Evolutionary conservation across 2,113 vertebrate species (phyloP), one percentile per base, ranked within the genome.

Genomic region (Cricetomys ansorgei): DNA sequence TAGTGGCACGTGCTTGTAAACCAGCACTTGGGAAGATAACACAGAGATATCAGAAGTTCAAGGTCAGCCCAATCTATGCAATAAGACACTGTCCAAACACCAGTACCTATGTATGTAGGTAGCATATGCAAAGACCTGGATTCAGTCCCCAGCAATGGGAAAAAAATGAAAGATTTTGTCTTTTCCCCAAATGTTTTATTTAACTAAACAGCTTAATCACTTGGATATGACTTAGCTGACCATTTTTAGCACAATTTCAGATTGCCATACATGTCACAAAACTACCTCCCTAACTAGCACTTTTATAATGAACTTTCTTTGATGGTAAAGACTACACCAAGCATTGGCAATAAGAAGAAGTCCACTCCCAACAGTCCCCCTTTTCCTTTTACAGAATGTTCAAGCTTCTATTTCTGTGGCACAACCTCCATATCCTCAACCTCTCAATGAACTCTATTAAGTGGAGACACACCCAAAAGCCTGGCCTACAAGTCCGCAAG

Each of bases 381-480:
- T 70, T 95, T 81, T 72, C 43, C 65, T 88, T 94, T 92, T 40
- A 25, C 21, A 40, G 90, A 96, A 70, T n/a, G 15, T 10, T 81
- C 48, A 37, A 45, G 67, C 86, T 88, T 94, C 79, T 72, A 90
- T 59, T 80, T 91, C 50, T 92, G 59, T 65, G 55, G 9, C 34
- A 89, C 27, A 92, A 75, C 11, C 50, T 75, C n/a, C 81, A 62
- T 86, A 96, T 83, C 70, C 86, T 89, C 86, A 93, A 96, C 27
- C 48, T 89, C 75, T 96, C 70, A 90, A 21, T 89, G 79, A 95
- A 93, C 23, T 93, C 43, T 73, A 31, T 85, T 95, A 70, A 77
- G 69, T 80, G 29, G 48, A 57, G 48, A 90, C 70, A 95, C 37
- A 92, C 31, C 55, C 73, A 31, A 93, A 92, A 95, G 50, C 45